A percentile compares a stretch with the other conserved stretches of the same genome.
phyloP scores from a whole-genome alignment of 1,140 invertebrate species.

The Hirudo medicinalis region DNA sequence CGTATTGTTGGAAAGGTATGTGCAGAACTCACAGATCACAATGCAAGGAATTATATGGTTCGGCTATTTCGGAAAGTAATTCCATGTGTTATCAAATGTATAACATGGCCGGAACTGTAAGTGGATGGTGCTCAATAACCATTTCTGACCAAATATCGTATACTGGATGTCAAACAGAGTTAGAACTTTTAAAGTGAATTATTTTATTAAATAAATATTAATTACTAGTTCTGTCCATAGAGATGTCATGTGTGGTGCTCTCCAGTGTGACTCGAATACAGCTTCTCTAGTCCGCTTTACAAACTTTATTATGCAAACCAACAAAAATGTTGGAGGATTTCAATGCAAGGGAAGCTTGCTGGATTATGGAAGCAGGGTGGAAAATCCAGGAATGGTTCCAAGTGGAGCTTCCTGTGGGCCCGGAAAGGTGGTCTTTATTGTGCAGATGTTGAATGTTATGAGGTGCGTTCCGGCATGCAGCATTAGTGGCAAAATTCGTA shows the following conservation, averaged over 20 bases:
- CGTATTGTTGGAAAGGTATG: constrained; percentile 78
- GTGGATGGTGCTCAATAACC: constrained; percentile 91
- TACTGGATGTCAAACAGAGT: too few species aligned
- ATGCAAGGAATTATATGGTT: constrained; percentile 88
- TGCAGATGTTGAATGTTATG: too few species aligned
- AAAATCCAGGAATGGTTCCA: constrained; percentile 13
- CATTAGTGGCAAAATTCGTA: too few species aligned
- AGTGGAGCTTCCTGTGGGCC: background rate
- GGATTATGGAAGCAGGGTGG: background rate
- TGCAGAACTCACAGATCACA: constrained; percentile 82
- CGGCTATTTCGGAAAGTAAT: constrained; percentile 68
- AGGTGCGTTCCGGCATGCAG: background rate
- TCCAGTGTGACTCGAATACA: too few species aligned
- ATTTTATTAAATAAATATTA: too few species aligned
- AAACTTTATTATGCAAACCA: too few species aligned
- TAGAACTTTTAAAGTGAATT: too few species aligned
- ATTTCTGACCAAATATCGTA: too few species aligned
- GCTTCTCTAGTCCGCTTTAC: too few species aligned
- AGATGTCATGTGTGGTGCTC: too few species aligned
- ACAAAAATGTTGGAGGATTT: too few species aligned
- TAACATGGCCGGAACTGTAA: constrained; percentile 65
- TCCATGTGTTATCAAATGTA: constrained; percentile 66
- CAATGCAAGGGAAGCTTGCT: background rate
- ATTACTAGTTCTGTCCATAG: too few species aligned
- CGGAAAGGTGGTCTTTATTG: background rate